A percentile compares a stretch with the other conserved stretches of the same genome.
These are phyloP conservation scores for Lamprotornis superbus DNA, from an alignment of 2,113 vertebrate species.

Conservation along the genomic window DNA sequence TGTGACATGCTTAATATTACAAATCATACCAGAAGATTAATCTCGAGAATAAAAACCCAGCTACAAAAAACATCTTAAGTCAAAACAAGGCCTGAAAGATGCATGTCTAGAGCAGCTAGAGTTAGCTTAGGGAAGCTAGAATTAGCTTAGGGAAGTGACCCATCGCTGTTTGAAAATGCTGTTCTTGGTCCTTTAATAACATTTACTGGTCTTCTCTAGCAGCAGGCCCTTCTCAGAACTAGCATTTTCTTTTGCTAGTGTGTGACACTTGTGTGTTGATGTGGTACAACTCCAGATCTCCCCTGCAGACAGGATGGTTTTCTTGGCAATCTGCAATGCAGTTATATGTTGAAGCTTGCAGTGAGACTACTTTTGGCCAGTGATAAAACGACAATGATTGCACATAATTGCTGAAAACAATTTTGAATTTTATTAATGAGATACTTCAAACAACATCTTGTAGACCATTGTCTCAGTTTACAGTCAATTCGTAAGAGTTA, in stretches of 20 bases:
- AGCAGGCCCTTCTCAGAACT: not conserved
- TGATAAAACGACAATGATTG: slow-evolving; percentile 70
- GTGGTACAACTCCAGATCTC: not conserved
- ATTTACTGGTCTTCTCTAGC: not conserved
- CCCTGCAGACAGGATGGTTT: slow-evolving; percentile 25
- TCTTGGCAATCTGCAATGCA: slow-evolving; percentile 55
- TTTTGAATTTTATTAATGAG: slow-evolving; percentile 77
- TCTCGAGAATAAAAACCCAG: not conserved
- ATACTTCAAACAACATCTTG: slow-evolving; percentile 65
- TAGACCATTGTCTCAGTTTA: slow-evolving; percentile 62
- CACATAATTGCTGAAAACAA: slow-evolving; percentile 72
- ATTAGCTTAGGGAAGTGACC: not conserved
- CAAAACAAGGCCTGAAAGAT: not conserved
- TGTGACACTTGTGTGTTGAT: not conserved
- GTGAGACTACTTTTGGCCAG: slow-evolving; percentile 57
- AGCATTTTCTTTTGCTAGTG: not conserved
- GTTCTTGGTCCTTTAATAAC: not conserved
- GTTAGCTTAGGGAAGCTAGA: not conserved
- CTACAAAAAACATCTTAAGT: not conserved
- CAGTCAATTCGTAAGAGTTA: slow-evolving; percentile 55
- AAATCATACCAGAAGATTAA: not conserved
- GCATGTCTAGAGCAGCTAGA: not conserved
- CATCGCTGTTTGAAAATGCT: not conserved
- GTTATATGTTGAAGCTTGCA: slow-evolving; percentile 39
- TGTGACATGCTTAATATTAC: not conserved